Conservation (phyloP, 2,113 vertebrate species). For the Oncorhynchus tshawytscha region DNA sequence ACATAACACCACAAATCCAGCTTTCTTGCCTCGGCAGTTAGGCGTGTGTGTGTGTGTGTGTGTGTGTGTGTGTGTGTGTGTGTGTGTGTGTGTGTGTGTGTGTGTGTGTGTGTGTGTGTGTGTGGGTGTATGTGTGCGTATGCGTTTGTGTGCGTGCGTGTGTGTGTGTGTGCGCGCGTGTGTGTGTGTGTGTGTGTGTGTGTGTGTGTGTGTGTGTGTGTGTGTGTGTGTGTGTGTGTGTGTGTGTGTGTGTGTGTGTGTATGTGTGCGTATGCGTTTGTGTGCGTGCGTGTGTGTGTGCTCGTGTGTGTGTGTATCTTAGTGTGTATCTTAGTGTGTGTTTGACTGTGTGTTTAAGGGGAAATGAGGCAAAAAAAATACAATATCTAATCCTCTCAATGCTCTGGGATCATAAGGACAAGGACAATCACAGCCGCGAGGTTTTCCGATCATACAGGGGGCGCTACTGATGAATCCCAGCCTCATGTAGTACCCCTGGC, state of each 20-base stretch:
- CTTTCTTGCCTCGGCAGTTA: constrained; percentile 40
- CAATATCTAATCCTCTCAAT: constrained; percentile 39
- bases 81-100: constrained; percentile 7
- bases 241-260: neutral
- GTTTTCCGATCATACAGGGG: constrained; percentile 38
- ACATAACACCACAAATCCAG: constrained; percentile 51
- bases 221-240: constrained; percentile 5
- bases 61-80: constrained; percentile 8
- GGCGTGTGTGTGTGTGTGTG: constrained; percentile 10
- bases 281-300: neutral
- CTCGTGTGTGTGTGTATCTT: neutral
- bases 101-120: neutral
- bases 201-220: constrained; percentile 8
- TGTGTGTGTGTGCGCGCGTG: neutral
- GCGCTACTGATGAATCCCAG: constrained; percentile 35
- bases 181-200: constrained; percentile 9
- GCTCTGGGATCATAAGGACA: constrained; percentile 34
- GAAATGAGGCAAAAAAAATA: constrained; percentile 30
- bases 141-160: neutral
- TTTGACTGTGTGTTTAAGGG: neutral
- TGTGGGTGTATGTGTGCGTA: no score
- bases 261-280: no score
- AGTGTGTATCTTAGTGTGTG: neutral
- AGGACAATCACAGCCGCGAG: constrained; percentile 50
- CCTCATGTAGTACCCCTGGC: constrained; percentile 30